A percentile compares a stretch with the other conserved stretches of the same genome.
Evolutionary conservation across 2,113 vertebrate species (phyloP).

Genomic region (Limanda limanda): DNA sequence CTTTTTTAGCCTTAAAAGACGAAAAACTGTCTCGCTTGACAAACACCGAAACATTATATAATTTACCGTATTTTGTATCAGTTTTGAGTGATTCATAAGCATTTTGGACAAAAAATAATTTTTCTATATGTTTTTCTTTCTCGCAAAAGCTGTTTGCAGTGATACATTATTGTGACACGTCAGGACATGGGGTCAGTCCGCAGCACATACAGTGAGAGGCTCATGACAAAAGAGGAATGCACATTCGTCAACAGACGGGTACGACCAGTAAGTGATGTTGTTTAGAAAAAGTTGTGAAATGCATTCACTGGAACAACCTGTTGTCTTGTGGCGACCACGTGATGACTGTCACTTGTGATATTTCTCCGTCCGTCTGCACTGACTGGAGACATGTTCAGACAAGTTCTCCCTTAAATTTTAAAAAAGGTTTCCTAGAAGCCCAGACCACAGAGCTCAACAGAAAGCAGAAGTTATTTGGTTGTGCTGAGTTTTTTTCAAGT

Average conservation of each 20-base stretch:
- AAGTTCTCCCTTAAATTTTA: background rate
- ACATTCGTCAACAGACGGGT: background rate
- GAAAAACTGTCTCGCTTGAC: too few relatives aligned
- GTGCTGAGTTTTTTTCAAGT: background rate
- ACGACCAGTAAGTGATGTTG: background rate
- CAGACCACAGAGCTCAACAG: background rate
- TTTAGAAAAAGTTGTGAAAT: background rate
- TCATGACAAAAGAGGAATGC: background rate
- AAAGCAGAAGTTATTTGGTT: background rate
- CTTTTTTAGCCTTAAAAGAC: background rate
- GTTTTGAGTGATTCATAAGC: too few relatives aligned
- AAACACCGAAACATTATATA: too few relatives aligned
- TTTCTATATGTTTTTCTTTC: too few relatives aligned
- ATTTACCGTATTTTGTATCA: too few relatives aligned
- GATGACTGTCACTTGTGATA: background rate
- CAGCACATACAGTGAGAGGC: background rate
- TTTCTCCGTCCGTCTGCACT: background rate
- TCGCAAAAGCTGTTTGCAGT: too few relatives aligned
- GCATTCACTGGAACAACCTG: background rate
- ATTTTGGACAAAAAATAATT: too few relatives aligned
- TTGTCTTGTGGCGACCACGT: background rate
- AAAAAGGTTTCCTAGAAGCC: background rate
- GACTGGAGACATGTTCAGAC: constrained; percentile 14
- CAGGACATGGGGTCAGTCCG: background rate
- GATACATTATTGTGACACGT: background rate